Evolutionary conservation across 2,888 invertebrate species (phyloP).

Genomic region (Tenodera sinensis): DNA sequence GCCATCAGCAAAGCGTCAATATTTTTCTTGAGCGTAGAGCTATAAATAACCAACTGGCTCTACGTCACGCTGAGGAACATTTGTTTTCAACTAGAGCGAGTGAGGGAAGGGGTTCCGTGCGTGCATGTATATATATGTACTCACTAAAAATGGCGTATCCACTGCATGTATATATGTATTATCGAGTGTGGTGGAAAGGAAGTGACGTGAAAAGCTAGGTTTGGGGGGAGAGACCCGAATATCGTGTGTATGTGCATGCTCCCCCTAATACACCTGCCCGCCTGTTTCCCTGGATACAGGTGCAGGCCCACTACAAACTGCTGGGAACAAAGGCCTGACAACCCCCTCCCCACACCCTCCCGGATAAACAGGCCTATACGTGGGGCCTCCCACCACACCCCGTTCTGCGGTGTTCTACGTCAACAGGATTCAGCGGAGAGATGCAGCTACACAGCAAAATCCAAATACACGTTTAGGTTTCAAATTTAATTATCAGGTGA

Average conservation of each 20-base stretch:
- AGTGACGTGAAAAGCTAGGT: conserved; percentile 13
- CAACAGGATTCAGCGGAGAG: background rate
- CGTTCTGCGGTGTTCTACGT: background rate
- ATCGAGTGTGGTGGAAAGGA: background rate
- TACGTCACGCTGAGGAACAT: background rate
- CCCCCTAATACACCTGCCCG: conserved; percentile 23
- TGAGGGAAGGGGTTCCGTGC: background rate
- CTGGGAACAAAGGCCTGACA: conserved; percentile 23
- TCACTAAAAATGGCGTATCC: background rate
- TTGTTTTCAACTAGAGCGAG: background rate
- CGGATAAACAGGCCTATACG: conserved; percentile 16
- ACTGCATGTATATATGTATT: conserved; percentile 1
- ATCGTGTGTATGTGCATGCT: background rate
- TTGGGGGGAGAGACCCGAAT: conserved; percentile 1
- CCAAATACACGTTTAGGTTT: no score
- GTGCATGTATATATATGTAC: background rate
- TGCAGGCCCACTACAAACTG: conserved; percentile 13
- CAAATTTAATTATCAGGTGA: no score
- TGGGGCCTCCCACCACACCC: background rate
- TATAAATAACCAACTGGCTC: background rate
- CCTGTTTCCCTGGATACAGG: conserved; percentile 24
- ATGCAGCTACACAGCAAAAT: no score
- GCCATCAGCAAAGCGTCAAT: background rate
- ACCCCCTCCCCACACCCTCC: background rate
- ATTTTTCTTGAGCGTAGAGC: background rate